Evolutionary conservation across 2,113 vertebrate genomes (phyloP), one percentile per base, ranked within the genome.

Genomic region (Todiramphus chloris): DNA sequence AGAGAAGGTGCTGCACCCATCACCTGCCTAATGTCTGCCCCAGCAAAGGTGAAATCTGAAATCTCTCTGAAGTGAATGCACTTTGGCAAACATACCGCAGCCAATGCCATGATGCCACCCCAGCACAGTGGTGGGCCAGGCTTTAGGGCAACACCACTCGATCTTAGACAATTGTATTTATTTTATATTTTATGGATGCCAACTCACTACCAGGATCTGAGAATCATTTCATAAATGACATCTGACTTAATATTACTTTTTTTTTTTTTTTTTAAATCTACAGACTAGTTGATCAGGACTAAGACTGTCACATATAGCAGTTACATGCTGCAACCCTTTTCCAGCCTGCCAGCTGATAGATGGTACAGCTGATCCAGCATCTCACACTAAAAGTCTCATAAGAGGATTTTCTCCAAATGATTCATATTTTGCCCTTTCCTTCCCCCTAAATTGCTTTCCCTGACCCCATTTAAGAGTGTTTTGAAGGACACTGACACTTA

Each of bases 161-260:
- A 39, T 83, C 51, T 79, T 46, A 59, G 50, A 62, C 33, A 64
- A 39, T 6, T 59, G 56, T 83, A 31, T 50, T 44, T 48, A 16
- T 48, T 63, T 68, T 51, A 37, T 41, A 43, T 43, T 43, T 43
- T 43, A n/a, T 41, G 31, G 48, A 21, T 7, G 8, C 9, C 31
- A 85, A 51, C 53, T 92, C 72, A 72, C 67, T 83, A 80, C 56
- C 67, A 95, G 77, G 79, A 83, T 41, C 72, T 44, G 21, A 64
- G 48, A 48, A 76, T 50, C 16, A 50, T 41, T 64, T 84, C 41
- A 48, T 67, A 72, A 80, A 88, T 37, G 12, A 70, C 78, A 79
- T 72, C 50, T 89, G 90, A 63, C 60, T 80, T 96, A 56, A 94
- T 86, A 95, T 77, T 87, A 60, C 72, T 16, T 60, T 83, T 43